A percentile compares a stretch with the other conserved stretches of the same genome.
Evolutionary conservation across 2,888 invertebrate species (phyloP).

Genomic region (Copidosoma aretas): DNA sequence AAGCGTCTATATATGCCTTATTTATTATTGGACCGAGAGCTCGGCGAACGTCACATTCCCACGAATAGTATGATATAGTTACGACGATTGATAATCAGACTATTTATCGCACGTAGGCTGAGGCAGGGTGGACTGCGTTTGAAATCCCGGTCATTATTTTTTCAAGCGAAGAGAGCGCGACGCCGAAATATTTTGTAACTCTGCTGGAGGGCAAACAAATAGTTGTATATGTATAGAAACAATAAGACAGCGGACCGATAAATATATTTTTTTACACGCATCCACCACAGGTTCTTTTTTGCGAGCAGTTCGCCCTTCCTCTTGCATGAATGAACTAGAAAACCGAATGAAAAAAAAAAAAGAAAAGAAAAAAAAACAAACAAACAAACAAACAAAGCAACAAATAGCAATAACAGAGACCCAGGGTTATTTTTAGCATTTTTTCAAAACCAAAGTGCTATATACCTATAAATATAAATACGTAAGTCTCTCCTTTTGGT

Average conservation of each 20-base stretch:
- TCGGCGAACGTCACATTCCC: neutral
- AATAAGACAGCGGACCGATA: too few species aligned
- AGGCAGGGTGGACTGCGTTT: too few species aligned
- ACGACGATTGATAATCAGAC: neutral
- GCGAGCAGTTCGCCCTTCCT: neutral
- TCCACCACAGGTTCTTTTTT: neutral
- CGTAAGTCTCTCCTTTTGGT: constrained; percentile 20
- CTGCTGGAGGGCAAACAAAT: too few species aligned
- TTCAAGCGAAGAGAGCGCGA: too few species aligned
- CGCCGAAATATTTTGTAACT: too few species aligned
- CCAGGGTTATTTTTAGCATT: neutral
- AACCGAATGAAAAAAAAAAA: neutral
- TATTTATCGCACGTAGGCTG: neutral
- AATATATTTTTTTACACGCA: neutral
- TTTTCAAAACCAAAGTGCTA: constrained; percentile 8
- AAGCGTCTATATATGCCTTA: neutral
- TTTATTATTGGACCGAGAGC: neutral
- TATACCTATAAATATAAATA: neutral
- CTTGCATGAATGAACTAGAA: too few species aligned
- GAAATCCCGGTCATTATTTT: too few species aligned
- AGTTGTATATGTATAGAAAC: too few species aligned
- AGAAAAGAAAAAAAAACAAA: neutral
- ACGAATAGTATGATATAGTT: neutral
- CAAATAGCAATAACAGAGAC: constrained; percentile 14
- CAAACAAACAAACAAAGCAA: neutral